Conservation (phyloP, 2,113 vertebrate species). For the Stictonetta naevosa region DNA sequence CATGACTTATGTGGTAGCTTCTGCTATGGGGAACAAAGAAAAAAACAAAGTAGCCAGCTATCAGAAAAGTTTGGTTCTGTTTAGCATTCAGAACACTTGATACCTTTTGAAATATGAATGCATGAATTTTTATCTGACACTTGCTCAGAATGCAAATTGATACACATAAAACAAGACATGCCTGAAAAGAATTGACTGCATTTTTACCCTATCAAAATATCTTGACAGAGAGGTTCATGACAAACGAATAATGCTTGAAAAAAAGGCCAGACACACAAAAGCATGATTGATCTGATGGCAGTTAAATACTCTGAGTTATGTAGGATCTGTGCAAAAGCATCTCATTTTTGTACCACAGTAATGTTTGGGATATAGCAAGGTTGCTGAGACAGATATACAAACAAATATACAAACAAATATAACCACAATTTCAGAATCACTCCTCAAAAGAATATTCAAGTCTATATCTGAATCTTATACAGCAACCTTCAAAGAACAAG, state of each 20-base stretch:
- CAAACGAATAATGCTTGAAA: neutral
- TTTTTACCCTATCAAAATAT: neutral
- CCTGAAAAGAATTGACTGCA: neutral
- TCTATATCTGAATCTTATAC: neutral
- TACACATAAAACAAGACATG: neutral
- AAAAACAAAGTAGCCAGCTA: neutral
- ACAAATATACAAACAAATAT: neutral
- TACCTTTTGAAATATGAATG: neutral
- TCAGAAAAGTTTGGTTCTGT: neutral
- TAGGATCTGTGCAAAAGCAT: neutral
- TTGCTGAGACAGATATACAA: neutral
- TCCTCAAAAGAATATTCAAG: neutral
- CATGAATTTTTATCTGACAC: neutral
- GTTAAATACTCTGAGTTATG: neutral
- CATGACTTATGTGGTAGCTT: neutral
- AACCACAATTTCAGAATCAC: neutral
- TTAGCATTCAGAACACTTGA: neutral
- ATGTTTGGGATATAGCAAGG: neutral
- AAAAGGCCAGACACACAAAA: neutral
- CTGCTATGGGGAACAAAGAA: conserved; percentile 29
- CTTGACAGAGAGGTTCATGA: neutral
- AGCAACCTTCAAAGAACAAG: neutral
- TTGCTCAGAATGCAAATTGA: neutral
- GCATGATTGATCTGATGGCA: neutral
- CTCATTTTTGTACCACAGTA: neutral